Evolutionary conservation across 2,888 invertebrate species (phyloP), one percentile per base, ranked within the genome.

Genomic region (Eupithecia inturbata): DNA sequence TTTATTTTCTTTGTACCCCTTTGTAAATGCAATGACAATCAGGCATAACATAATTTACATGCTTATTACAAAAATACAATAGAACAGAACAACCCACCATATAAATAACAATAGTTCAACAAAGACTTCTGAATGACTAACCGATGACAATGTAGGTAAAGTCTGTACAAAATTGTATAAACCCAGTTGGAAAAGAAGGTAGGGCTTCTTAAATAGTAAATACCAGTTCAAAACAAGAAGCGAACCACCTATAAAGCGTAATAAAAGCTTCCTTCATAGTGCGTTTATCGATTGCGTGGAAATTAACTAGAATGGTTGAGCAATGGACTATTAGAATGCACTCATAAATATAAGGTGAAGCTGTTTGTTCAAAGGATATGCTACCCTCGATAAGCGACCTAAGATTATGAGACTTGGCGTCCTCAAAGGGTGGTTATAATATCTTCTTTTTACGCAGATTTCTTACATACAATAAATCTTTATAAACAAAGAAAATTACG

Each of bases 231-330:
- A 57, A 57, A 26, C 57, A 57, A 57, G 26, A 57, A 57, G 57
- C 57, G 57, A 57, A 57, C 26, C 26, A 57, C 57, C 26, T 57
- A 57, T 57, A 57, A 57, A 57, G 26, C 9, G 22, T 26, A 49
- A 67, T 75, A 70, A 72, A 73, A 63, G 69, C 78, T 79, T 77
- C 76, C 78, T 77, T 75, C 72, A 73, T 74, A 77, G 64, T 39
- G 64, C 60, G 72, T 73, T 77, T 78, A 77, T 71, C 74, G 77
- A 73, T 78, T 78, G 70, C 78, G 62, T 74, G 60, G 60, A 67
- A 71, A 74, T 70, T 74, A 76, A 74, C 63, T 19, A 67, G 64
- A 49, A 53, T 53, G 60, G 22, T 67, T 71, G 36, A 22, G 71
- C 19, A 60, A 39, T 12, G 67, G 60, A 9, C 57, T 31, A 36